These are phyloP conservation scores for Melipona quadrifasciata DNA, from an alignment of 1,140 invertebrate species.

Conservation along the genomic window DNA sequence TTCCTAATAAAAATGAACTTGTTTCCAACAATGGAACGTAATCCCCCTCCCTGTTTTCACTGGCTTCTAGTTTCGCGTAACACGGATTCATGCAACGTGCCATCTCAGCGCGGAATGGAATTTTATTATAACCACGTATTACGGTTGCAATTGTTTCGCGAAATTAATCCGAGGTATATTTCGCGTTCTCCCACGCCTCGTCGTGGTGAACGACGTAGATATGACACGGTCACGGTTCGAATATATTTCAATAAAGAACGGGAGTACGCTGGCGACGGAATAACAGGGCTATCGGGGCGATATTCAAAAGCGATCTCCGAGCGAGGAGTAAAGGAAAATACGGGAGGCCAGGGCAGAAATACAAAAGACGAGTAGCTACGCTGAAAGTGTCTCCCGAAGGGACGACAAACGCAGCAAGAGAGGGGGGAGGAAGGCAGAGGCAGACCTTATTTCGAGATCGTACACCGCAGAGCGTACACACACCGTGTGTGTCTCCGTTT, in stretches of 20 bases:
- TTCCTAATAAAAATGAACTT: too few relatives aligned
- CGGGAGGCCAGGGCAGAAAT: conserved; percentile 10
- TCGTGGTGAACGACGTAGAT: neutral
- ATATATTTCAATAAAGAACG: conserved; percentile 54
- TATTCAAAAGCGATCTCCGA: conserved; percentile 38
- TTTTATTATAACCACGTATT: too few relatives aligned
- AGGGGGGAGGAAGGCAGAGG: neutral
- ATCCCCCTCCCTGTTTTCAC: too few relatives aligned
- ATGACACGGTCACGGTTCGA: conserved; percentile 24
- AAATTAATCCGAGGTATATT: neutral
- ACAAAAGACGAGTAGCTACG: conserved; percentile 35
- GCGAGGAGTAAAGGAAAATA: conserved; percentile 3
- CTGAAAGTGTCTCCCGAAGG: conserved; percentile 29
- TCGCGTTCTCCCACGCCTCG: neutral
- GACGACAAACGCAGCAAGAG: neutral
- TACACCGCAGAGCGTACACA: neutral
- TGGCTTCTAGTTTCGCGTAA: too few relatives aligned
- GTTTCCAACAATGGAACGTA: too few relatives aligned
- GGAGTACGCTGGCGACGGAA: conserved; percentile 2
- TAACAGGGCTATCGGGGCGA: conserved; percentile 13
- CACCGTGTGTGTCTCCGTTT: neutral
- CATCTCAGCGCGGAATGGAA: too few relatives aligned
- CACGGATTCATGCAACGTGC: too few relatives aligned
- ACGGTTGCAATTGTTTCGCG: too few relatives aligned
- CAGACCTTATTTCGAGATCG: conserved; percentile 44